A percentile compares a stretch with the other conserved stretches of the same genome.
Conservation (phyloP, 2,797 vertebrate species). For the Hapalemur alaotrensis region DNA sequence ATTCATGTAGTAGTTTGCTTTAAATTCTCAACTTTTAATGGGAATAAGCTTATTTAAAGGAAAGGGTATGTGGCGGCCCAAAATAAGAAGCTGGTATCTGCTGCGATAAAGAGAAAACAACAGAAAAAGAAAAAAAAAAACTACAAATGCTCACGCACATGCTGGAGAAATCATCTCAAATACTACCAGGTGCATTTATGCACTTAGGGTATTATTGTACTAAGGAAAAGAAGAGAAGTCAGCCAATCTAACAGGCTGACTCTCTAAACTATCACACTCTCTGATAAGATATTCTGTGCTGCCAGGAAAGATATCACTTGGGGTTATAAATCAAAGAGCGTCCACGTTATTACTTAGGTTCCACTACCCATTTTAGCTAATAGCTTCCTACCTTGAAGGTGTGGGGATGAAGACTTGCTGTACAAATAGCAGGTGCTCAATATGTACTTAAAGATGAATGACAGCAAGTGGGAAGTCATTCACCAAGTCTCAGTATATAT, state of each 20-base stretch:
- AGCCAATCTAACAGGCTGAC: neutral
- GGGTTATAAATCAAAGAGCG: neutral
- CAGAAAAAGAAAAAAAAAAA: neutral
- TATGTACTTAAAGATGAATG: neutral
- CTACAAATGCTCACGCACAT: neutral
- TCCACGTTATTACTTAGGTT: neutral
- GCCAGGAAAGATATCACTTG: neutral
- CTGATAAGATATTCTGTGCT: neutral
- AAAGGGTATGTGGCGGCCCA: neutral
- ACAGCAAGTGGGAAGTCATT: neutral
- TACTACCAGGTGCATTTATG: neutral
- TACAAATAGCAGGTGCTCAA: neutral
- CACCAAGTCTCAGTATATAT: neutral
- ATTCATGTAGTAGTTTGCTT: neutral
- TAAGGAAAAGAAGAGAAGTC: neutral
- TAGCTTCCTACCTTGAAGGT: neutral
- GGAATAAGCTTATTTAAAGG: neutral
- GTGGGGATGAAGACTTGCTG: neutral
- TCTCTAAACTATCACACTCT: neutral
- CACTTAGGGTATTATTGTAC: neutral
- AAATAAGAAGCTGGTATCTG: neutral
- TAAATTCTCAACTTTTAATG: neutral
- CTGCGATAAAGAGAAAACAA: neutral
- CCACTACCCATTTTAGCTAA: neutral
- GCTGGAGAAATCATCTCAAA: neutral